Base-by-base conservation (phyloP, 2,797 vertebrate species). In the Agapornis canus region DNA sequence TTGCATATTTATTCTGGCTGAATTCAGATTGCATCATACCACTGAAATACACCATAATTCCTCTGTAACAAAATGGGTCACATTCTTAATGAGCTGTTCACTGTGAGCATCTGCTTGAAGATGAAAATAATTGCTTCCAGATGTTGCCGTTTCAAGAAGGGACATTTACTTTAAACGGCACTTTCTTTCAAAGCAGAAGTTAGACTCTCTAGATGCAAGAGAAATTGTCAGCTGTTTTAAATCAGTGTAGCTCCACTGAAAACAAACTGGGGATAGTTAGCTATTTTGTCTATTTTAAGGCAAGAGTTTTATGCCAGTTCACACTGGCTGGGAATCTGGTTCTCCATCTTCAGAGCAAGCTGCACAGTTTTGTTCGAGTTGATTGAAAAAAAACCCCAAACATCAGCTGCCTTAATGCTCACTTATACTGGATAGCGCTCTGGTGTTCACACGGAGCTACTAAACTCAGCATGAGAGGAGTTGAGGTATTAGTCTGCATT, bases 81-180 rank as follows among this genome's bases (percentile, higher is more conserved):
- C 96, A 95, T 98, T 98, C 96, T 94, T 96, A 95, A 95, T 93
- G 90, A 90, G 82, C 94, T 96, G 83, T 92, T 96, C 90, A 42
- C 79, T 90, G 42, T 73, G 95, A 96, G 93, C 93, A 97, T 96
- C 94, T 95, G 96, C 92, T 95, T 92, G 96, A 96, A 95, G 94
- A 97, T 85, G 93, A 90, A 97, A 94, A 90, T 98, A 98, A 98
- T 98, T 97, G 89, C 92, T 98, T 98, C 97, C 98, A 98, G 96
- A 97, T 98, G 97, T 96, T 95, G 93, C 73, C 16, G 5, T 93
- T 96, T 91, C 71, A 83, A 82, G 87, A 92, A 83, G 85, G 83
- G 52, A 88, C 82, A 86, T 94, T 87, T 96, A 92, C 73, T 97
- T 98, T 91, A 96, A 97, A 96, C 1, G n/a, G 84, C 90, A 91